Evolutionary conservation across 2,888 invertebrate genomes (phyloP).

Genomic region (Corythucha ciliata): DNA sequence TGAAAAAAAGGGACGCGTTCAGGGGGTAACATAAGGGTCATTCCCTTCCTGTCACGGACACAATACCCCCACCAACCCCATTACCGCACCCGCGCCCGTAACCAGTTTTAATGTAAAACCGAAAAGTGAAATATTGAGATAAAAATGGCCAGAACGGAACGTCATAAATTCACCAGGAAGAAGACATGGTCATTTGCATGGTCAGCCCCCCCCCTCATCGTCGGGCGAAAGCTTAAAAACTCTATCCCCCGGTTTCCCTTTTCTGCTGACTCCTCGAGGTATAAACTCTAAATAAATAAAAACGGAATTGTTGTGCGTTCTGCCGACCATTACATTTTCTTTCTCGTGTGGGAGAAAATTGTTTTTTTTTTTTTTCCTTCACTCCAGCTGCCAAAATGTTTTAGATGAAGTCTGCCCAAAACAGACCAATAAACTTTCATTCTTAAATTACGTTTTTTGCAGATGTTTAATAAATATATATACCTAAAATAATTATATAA

Average conservation of each 20-base stretch:
- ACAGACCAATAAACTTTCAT: too few relatives aligned
- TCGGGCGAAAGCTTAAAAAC: too few relatives aligned
- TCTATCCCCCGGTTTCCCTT: slow-evolving; percentile 5
- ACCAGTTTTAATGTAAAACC: slow-evolving; percentile 33
- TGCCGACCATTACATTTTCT: too few relatives aligned
- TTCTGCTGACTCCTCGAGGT: slow-evolving; percentile 22
- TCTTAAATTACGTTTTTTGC: too few relatives aligned
- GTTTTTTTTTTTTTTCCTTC: too few relatives aligned
- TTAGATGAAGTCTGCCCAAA: too few relatives aligned
- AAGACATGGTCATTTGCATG: slow-evolving; percentile 34
- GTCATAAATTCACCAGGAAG: slow-evolving; percentile 32
- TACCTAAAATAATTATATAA: too few relatives aligned
- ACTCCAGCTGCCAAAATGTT: too few relatives aligned
- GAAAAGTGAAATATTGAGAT: slow-evolving; percentile 35
- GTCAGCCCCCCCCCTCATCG: slow-evolving; percentile 29
- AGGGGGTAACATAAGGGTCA: slow-evolving; percentile 31
- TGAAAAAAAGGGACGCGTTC: slow-evolving; percentile 21
- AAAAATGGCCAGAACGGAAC: slow-evolving; percentile 34
- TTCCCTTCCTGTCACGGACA: slow-evolving; percentile 32
- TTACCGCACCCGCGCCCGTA: neutral
- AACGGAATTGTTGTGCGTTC: too few relatives aligned
- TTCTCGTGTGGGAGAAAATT: too few relatives aligned
- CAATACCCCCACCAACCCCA: slow-evolving; percentile 22
- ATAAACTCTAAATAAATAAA: slow-evolving; percentile 24
- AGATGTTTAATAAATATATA: too few relatives aligned